These are phyloP conservation scores for Picathartes gymnocephalus DNA, from an alignment of 2,113 vertebrate genomes.

Conservation along the genomic window DNA sequence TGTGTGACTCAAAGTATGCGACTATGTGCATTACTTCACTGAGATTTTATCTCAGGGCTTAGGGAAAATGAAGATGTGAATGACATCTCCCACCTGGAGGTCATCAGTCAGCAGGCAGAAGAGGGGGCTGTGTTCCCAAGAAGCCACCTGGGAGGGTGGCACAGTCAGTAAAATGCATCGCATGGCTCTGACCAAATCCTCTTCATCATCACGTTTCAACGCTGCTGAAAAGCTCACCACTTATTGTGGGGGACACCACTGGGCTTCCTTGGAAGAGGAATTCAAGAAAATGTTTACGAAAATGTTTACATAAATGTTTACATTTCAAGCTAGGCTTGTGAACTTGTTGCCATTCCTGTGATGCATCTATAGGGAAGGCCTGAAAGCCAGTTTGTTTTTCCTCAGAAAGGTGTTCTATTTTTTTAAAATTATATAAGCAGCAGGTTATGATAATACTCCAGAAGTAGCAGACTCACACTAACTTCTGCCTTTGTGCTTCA, in stretches of 20 bases:
- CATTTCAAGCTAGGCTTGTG: not conserved
- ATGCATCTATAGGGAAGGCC: not conserved
- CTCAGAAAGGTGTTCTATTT: not conserved
- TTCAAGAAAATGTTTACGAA: not conserved
- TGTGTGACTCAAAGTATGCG: not conserved
- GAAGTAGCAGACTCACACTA: not conserved
- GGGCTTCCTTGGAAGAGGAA: not conserved
- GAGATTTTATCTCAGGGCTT: not conserved
- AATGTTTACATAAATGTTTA: not conserved
- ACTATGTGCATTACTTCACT: not conserved
- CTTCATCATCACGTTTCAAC: accelerated
- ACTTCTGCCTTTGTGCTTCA: not conserved
- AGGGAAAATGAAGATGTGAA: not conserved
- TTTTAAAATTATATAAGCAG: not conserved
- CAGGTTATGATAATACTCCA: not conserved
- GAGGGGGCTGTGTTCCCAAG: not conserved
- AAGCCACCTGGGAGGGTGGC: not conserved
- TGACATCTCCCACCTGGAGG: not conserved
- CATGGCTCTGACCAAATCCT: not conserved
- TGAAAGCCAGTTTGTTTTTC: not conserved
- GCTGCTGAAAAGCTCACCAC: not conserved
- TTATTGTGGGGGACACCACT: not conserved
- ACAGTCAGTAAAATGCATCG: not conserved
- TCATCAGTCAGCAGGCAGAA: not conserved
- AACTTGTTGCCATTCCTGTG: not conserved